A percentile compares a stretch with the other conserved stretches of the same genome.
These are phyloP conservation scores for Accipiter minullus DNA, from an alignment of 2,797 vertebrate species.

Conservation along the genomic window DNA sequence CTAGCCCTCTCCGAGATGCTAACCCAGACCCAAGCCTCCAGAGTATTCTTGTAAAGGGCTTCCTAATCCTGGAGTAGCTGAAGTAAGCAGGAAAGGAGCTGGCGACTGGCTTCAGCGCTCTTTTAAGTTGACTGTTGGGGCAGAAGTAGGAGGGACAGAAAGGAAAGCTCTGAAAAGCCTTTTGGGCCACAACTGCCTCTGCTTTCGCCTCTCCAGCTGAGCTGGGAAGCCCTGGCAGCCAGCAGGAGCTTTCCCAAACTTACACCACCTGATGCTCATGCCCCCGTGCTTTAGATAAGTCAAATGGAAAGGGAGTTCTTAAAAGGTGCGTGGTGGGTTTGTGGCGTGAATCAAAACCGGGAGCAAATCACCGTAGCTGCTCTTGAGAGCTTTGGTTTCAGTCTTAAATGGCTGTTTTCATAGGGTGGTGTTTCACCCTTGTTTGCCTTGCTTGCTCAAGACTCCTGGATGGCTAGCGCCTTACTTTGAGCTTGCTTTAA, in stretches of 20 bases:
- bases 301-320: background rate
- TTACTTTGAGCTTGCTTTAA: background rate
- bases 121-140: background rate
- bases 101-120: fast-evolving
- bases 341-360: background rate
- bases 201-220: background rate
- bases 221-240: background rate
- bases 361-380: fast-evolving
- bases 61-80: background rate
- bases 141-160: background rate
- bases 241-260: background rate
- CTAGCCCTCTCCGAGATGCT: background rate
- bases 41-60: background rate
- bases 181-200: background rate
- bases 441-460: background rate
- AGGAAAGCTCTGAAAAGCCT: background rate
- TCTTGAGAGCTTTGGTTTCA: background rate
- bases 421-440: background rate
- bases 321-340: background rate
- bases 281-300: background rate
- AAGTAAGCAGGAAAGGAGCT: background rate
- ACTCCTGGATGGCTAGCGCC: background rate
- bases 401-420: background rate
- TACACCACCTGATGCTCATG: background rate
- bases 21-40: background rate